These are phyloP conservation scores for Leptonema lineaticorne DNA, from an alignment of 1,140 invertebrate genomes.

Conservation along the genomic window DNA sequence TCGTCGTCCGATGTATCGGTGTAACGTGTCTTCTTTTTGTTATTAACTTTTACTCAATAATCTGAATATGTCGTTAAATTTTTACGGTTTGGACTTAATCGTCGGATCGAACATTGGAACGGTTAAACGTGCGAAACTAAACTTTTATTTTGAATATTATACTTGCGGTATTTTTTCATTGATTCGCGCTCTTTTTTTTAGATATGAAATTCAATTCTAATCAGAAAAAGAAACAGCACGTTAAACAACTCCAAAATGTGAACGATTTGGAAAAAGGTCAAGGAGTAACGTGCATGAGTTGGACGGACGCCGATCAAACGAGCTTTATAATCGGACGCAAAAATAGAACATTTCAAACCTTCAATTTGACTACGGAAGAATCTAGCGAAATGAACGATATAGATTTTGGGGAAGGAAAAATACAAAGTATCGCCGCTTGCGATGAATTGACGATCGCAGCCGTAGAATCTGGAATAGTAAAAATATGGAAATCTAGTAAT, in stretches of 20 bases:
- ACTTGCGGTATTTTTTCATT: neutral
- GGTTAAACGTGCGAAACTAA: constrained; percentile 52
- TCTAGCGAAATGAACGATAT: constrained; percentile 17
- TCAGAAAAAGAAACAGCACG: constrained; percentile 48
- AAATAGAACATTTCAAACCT: constrained; percentile 42
- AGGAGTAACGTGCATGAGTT: constrained; percentile 66
- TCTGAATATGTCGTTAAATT: constrained; percentile 40
- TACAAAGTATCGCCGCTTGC: constrained; percentile 22
- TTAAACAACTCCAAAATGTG: constrained; percentile 55
- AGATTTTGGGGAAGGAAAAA: constrained; percentile 26
- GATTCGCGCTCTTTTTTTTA: constrained; percentile 40
- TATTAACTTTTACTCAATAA: neutral
- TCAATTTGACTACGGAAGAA: constrained; percentile 18
- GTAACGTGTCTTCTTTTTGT: neutral
- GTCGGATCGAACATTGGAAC: constrained; percentile 53
- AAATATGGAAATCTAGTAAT: constrained; percentile 48
- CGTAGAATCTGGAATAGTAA: constrained; percentile 45
- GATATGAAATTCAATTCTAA: constrained; percentile 53
- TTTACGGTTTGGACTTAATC: constrained; percentile 50
- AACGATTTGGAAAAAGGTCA: constrained; percentile 56
- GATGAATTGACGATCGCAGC: constrained; percentile 26
- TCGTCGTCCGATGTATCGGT: no score
- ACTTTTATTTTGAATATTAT: constrained; percentile 1
- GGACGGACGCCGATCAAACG: constrained; percentile 65
- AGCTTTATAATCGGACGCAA: constrained; percentile 65